Base-by-base conservation (phyloP, 2,888 invertebrate genomes). In the Spicauda simplicius region DNA sequence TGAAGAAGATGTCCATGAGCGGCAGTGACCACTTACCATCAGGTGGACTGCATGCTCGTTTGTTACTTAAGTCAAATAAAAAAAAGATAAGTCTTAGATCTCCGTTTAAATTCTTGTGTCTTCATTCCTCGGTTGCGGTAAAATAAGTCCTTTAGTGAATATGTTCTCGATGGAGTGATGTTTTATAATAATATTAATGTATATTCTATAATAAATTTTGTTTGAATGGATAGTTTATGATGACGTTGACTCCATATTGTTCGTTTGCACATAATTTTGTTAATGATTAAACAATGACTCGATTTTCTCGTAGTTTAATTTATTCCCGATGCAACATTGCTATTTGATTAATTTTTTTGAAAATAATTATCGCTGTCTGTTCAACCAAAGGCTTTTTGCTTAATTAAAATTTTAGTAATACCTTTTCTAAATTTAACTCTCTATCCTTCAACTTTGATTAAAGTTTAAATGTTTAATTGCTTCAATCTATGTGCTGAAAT, bases 221-320 rank as follows among this genome's bases (percentile, higher is more conserved):
- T 91, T 92, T 87, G 82, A 87, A 86, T 87, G 83, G 77, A 90
- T 88, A 93, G 86, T 93, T 90, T 93, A 93, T 91, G 81, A 86
- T 82, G 83, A 85, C 77, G 91, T 93, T 91, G 88, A 83, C 74
- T 80, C 79, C 81, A 84, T 74, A 83, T 90, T 88, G 88, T 90
- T 90, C 85, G 84, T 85, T 85, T 85, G 86, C 88, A 89, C 85
- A 83, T 83, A 82, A 85, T 84, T 83, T 88, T 89, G 90, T 91
- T 91, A 89, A 85, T 70, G 58, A 70, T 70, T 69, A 84, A 78
- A 80, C 71, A 77, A 80, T 82, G 79, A 87, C 77, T 81, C 78
- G 79, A 74, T 71, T 72, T 68, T 63, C 70, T 37, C 2, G 11
- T 1, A 69, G 18, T 69, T 75, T 74, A 76, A 60, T 71, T 71